Percentiles rank a stretch among this genome's conserved stretches.
Conservation (phyloP, 2,113 vertebrate species). For the cattle (Bos taurus) region ARS-UCD2.0 NC_037356.1:35188001-35188500, state of each 20-base stretch:
- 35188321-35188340: not conserved
- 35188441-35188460: conserved; percentile 54
- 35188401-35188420: conserved; percentile 72
- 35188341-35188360: conserved; percentile 78
- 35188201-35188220: not conserved
- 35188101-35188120: not conserved
- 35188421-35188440: conserved; percentile 75
- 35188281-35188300: conserved; percentile 30
- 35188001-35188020: rapidly evolving
- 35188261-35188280: conserved; percentile 56
- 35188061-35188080: not conserved
- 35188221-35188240: not conserved
- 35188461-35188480: conserved; percentile 59
- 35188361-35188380: conserved; percentile 74
- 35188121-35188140: not conserved
- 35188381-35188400: conserved; percentile 67
- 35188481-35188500: conserved; percentile 11
- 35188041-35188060: not conserved
- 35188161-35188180: not conserved
- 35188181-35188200: not conserved
- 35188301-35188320: not conserved
- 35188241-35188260: conserved; percentile 3
- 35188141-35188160: not conserved
- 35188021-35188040: rapidly evolving
- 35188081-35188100: not conserved